Evolutionary conservation across 2,888 invertebrate genomes (phyloP), one percentile per base, ranked within the genome.

Genomic region (Aleiodes testaceus): DNA sequence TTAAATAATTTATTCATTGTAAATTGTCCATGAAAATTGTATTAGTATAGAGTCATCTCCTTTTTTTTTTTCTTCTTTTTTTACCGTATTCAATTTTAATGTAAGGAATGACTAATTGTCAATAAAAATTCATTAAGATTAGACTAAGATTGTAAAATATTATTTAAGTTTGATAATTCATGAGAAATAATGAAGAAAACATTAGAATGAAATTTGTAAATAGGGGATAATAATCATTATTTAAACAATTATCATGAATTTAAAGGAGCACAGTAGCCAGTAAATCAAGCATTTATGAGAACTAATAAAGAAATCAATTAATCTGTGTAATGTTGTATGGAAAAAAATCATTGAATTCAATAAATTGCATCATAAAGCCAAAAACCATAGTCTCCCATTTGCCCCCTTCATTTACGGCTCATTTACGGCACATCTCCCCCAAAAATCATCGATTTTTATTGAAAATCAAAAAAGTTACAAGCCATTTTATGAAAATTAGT

Each of bases 231-330:
- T 79, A 75, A 76, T 36, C 36, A 70, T 63, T 73, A 81, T 80
- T 81, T 80, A 81, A 79, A 77, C 63, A 73, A 67, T 74, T 72
- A 53, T 26, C 3, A 26, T 22, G 50, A 65, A 63, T 53, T 52
- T 59, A 72, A 14, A 69, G 12, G 52, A 49, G 42, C n/a, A 55
- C 52, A 42, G 72, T 81, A 81, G 77, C 75, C 69, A 73, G 72
- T 79, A 77, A 77, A 80, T 72, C 75, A 79, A 36, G 79, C 74
- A 74, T 81, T 81, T 79, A 81, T 59, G 59, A 11, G 42, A 30
- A 14, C n/a, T n/a, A 26, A n/a, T 14, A 42, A 18, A 36, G 26
- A 30, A 16, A 59, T 59, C 26, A 59, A 59, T 59, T 42, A 59
- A 42, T 42, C 36, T 59, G 36, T 59, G 59, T 59, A 36, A 59